Evolutionary conservation across 2,888 invertebrate species (phyloP), one percentile per base, ranked within the genome.

Genomic region (Labia minor): DNA sequence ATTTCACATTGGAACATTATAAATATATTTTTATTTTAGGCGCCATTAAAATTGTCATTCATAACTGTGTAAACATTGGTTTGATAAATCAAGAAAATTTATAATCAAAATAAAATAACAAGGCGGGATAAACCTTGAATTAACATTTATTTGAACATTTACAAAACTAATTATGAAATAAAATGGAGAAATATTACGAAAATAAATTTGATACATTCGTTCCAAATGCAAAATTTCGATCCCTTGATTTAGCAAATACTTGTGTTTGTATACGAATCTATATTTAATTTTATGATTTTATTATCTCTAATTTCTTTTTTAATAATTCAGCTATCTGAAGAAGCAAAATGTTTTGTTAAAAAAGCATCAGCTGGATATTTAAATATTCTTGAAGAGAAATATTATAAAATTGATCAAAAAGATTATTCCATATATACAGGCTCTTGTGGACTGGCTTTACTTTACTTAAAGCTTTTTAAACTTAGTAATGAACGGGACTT

Each of bases 351-450:
- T 10, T 8, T 14, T 49, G 49, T 49, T 3, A 49, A 49, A 14
- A 49, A 16, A 49, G 49, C 49, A 49, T 11, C 6, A 3, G n/a
- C 14, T n/a, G 49, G 49, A 49, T 49, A n/a, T 49, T 49, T 49
- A 14, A 14, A 4, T 49, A 4, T 49, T 49, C n/a, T 49, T 10
- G 49, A 49, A 49, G 49, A 49, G 49, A 49, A 49, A 49, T 49
- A 8, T 49, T 49, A 49, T 49, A 49, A 49, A 49, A 4, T 49
- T 49, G 49, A 49, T 49, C 49, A 49, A 49, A 49, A 49, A 49
- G 87, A 90, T 78, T 80, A 80, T 72, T 85, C 88, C 2, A 81
- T 91, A 0, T 92, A 92, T 72, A 90, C 90, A 8, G 92, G 92
- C 37, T 84, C 83, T 67, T 77, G 86, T 70, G 92, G 92, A 37